Evolutionary conservation across 2,888 invertebrate species (phyloP), one percentile per base, ranked within the genome.

Genomic region (Eudemis profundana): DNA sequence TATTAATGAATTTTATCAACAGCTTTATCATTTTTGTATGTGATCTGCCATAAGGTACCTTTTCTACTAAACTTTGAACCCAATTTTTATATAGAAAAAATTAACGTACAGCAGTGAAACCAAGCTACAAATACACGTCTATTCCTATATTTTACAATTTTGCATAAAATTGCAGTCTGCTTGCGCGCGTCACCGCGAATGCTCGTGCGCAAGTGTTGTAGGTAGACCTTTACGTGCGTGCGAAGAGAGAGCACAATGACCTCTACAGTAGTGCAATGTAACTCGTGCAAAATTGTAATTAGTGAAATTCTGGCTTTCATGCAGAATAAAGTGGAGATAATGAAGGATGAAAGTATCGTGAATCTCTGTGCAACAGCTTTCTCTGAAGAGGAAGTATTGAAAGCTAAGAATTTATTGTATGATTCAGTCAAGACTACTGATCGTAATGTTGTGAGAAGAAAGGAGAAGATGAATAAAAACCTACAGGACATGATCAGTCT

Each of bases 291-390:
- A 15, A 17, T 42, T 15, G 42, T 42, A 5, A 42, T 42, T 7
- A 42, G 17, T 12, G 42, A 42, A 17, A 1, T 42, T 8, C 12
- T 42, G 17, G 42, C 42, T 1, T 42, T 42, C 17, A 12, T 42
- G 15, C 42, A 42, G 17, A 42, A 42, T 42, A 42, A 42, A 42
- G 42, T 42, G 42, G 42, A 42, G 12, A 17, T 42, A 7, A 42
- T 42, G 42, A 42, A 42, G 42, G 42, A 42, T 17, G 42, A 42
- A 7, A 42, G 42, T 12, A 42, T 42, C 7, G 12, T 42, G 1
- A 42, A 42, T 42, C 17, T 42, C 15, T 42, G 42, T 42, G 15
- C 42, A 1, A 42, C 42, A 5, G 2, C 42, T 1, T 42, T 42
- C 17, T 42, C 42, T 15, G 42, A 42, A 7, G 42, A 42, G 42